These are phyloP conservation scores for Anthopleura sola DNA, from an alignment of 64 coral and sea anemone genomes.

Conservation along the genomic window DNA sequence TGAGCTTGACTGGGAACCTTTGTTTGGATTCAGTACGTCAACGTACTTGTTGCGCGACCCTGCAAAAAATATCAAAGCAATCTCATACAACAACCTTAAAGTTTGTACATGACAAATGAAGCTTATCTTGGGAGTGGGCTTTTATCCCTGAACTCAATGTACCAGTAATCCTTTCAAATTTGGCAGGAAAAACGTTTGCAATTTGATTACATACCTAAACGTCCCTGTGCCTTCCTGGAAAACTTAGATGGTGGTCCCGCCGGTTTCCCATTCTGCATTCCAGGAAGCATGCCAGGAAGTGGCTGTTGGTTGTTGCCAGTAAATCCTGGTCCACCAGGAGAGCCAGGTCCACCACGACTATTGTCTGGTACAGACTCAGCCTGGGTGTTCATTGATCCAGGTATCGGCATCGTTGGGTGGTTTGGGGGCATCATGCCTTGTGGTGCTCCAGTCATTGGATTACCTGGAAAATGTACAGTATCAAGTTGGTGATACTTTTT, in stretches of 20 bases:
- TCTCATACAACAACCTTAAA: too few species aligned
- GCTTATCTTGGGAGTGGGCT: too few species aligned
- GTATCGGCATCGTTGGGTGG: not conserved
- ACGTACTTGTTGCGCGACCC: conserved; percentile 51
- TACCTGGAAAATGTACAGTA: not conserved
- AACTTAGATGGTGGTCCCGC: conserved; percentile 21
- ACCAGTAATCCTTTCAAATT: not conserved
- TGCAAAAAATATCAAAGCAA: not conserved
- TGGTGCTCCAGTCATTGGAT: not conserved
- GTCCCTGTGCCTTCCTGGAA: conserved; percentile 16
- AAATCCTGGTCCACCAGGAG: not conserved
- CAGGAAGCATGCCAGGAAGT: not conserved
- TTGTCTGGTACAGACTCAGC: not conserved
- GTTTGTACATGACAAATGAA: too few species aligned
- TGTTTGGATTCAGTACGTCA: conserved; percentile 52
- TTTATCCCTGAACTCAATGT: too few species aligned
- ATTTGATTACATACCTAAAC: not conserved
- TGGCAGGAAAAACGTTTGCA: not conserved
- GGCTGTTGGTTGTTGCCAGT: not conserved
- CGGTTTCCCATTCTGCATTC: not conserved
- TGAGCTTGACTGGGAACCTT: conserved; percentile 16
- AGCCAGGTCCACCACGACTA: not conserved
- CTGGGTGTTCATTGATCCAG: not conserved
- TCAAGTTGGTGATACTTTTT: too few species aligned
- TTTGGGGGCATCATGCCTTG: not conserved